A percentile compares a stretch with the other conserved stretches of the same genome.
Conservation (phyloP, 2,113 vertebrate species). For the Toxostoma redivivum region DNA sequence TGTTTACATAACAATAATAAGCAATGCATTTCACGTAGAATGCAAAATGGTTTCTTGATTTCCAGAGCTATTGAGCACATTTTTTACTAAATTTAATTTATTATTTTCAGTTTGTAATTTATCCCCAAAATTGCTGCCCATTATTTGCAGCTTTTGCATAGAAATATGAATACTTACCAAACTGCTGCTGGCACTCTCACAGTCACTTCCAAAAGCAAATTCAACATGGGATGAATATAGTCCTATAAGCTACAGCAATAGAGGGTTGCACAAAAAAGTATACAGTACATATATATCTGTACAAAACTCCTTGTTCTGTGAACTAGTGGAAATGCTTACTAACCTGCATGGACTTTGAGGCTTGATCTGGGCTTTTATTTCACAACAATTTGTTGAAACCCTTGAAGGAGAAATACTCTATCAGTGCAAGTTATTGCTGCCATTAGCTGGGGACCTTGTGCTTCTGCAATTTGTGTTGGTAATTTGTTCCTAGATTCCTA, state of each 20-base stretch:
- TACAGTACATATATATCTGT: neutral
- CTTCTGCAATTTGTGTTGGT: neutral
- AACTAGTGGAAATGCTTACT: neutral
- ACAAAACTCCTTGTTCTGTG: neutral
- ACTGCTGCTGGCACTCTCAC: neutral
- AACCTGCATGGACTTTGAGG: neutral
- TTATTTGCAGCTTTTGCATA: neutral
- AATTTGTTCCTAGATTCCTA: neutral
- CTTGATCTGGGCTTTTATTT: neutral
- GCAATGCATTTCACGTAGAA: neutral
- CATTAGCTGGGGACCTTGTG: neutral
- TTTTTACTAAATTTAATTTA: neutral
- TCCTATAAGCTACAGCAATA: neutral
- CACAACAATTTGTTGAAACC: neutral
- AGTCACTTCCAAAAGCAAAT: neutral
- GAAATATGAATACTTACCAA: neutral
- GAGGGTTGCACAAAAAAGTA: neutral
- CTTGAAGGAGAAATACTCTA: neutral
- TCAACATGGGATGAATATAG: neutral
- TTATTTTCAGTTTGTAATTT: neutral
- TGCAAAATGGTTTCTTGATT: neutral
- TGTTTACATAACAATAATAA: neutral
- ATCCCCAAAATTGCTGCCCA: neutral
- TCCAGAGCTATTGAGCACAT: neutral
- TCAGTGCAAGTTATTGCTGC: neutral